Evolutionary conservation across 2,797 vertebrate genomes (phyloP), one percentile per base, ranked within the genome.

Genomic region (Halcyon leucocephala): DNA sequence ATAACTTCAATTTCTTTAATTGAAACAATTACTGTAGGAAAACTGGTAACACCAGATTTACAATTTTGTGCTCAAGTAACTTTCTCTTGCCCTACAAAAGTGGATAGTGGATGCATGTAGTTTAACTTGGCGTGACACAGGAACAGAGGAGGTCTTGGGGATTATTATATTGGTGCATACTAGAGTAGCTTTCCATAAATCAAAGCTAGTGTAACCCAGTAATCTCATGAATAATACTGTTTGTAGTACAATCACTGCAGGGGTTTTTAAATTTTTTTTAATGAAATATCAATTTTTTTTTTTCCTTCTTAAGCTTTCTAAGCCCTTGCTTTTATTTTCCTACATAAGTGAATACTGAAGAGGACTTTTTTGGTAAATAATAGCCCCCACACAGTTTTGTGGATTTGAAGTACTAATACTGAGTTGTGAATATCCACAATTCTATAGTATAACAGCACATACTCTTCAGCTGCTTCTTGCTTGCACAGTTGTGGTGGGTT

Each of bases 391-490:
- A 3, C 15, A 39, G 10, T 60, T 89, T 52, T 79, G 31, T 78
- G 37, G 6, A 29, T 65, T 69, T 55, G 26, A 78, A 74, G 26
- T 83, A 52, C 67, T 61, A 29, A 14, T 55, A 55, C 54, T 31
- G 39, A 55, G 19, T 92, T 90, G 19, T 62, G 65, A 90, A 20
- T 79, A 31, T 19, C 9, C 6, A 2, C 35, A 42, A 10, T 39
- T 64, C n/a, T 6, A 9, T 7, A 29, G 55, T 42, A 4, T 52
- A 48, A 35, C 35, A 37, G 42, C 14, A 18, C 0, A 0, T 73
- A 17, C 70, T 81, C 61, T 51, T 90, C 29, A 71, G 3, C 57
- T 61, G 19, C 49, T 73, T 4, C 13, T 55, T 31, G n/a, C 29
- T 69, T 57, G 65, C 16, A 6, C 6, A 21, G 0, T 26, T 62